Base-by-base conservation (phyloP, 2,888 invertebrate genomes). In the Polylopha cassiicola region DNA sequence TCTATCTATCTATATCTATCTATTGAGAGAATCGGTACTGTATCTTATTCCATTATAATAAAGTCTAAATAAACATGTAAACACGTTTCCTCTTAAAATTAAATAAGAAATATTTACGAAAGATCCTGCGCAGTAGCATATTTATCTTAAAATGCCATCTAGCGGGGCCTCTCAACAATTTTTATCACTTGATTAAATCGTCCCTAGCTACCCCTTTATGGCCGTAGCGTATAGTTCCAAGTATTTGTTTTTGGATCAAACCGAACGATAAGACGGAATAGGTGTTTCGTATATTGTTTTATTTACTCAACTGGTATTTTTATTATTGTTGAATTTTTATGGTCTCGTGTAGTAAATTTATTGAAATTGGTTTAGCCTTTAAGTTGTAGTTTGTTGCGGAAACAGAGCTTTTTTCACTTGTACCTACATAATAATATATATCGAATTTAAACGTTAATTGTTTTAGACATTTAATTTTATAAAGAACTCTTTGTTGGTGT, bases 171-270 rank as follows among this genome's bases (percentile, higher is more conserved):
- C 64, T 56, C 58, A 61, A 71, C 72, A 75, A 65, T 69, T 78
- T 77, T 77, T 80, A 82, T 82, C 80, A 65, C 65, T 58, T 73
- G 71, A 80, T 80, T 74, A 78, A 75, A 81, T 80, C 79, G 71
- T 62, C 61, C 52, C 55, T 61, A 66, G 73, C 75, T 77, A 79
- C 79, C 81, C 79, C 73, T 80, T 78, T 76, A 78, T 71, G 53
- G 62, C 53, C 44, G 37, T 44, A 52, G 53, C 58, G 54, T 59
- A 66, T 66, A 69, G 70, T 58, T 62, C 50, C 61, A 60, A 55
- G 61, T 75, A 62, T 71, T 72, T 75, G 66, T 74, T 72, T 73
- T 69, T 48, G 51, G 53, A 63, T 56, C 53, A 36, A 52, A 50
- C 47, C 43, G 46, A 50, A 44, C 60, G 75, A 77, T 74, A 60